Conservation (phyloP, 2,113 vertebrate genomes). For the Osmerus mordax region DNA sequence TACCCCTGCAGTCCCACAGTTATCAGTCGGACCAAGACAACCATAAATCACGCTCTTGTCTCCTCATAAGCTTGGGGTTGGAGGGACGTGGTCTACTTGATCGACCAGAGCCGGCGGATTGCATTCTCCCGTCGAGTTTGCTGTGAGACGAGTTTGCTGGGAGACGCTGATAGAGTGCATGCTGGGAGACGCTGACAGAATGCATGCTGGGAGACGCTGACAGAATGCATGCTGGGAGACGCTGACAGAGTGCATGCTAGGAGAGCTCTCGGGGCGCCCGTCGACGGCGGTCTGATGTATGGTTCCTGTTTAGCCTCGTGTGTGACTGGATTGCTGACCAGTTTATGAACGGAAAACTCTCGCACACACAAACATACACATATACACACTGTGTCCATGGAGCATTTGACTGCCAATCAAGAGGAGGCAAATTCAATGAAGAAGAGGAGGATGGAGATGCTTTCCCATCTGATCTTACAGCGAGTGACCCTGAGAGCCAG, state of each 20-base stretch:
- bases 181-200: constrained; percentile 29
- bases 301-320: constrained; percentile 55
- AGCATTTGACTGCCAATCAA: not conserved
- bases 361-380: not conserved
- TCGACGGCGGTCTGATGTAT: constrained; percentile 54
- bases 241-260: constrained; percentile 37
- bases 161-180: not conserved
- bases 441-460: not conserved
- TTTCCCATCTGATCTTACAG: constrained; percentile 12
- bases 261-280: constrained; percentile 46
- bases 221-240: not conserved
- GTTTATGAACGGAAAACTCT: constrained; percentile 39
- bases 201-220: constrained; percentile 25
- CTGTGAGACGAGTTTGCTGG: not conserved
- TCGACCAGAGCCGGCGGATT: not conserved
- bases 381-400: not conserved
- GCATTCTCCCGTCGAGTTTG: constrained; percentile 8
- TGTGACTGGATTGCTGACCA: constrained; percentile 13
- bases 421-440: not conserved
- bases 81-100: not conserved
- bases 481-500: constrained; percentile 48
- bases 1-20: constrained; percentile 44
- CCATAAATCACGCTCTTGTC: constrained; percentile 56
- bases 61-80: constrained; percentile 37
- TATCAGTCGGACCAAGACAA: constrained; percentile 50